Conservation (phyloP, 2,113 vertebrate species). For the Neogale vison region DNA sequence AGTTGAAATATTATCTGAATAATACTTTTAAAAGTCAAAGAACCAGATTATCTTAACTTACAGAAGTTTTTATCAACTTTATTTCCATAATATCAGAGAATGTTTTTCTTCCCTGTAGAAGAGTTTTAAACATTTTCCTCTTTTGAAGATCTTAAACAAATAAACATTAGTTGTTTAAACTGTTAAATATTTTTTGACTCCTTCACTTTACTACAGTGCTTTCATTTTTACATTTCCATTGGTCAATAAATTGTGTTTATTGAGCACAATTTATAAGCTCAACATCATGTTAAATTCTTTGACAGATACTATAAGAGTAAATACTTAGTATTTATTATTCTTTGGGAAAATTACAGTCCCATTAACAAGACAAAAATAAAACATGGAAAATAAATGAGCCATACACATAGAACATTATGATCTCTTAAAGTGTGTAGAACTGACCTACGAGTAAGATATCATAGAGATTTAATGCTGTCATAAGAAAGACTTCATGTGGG, state of each 20-base stretch:
- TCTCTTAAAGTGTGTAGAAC: neutral
- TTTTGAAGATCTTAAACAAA: constrained; percentile 56
- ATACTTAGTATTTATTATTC: neutral
- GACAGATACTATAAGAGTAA: neutral
- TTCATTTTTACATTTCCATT: neutral
- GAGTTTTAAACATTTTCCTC: constrained; percentile 18
- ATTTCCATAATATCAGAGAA: neutral
- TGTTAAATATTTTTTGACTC: constrained; percentile 29
- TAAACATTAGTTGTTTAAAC: constrained; percentile 45
- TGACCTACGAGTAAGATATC: neutral
- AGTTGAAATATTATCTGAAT: neutral
- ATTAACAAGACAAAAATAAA: neutral
- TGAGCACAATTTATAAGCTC: neutral
- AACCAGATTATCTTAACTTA: neutral
- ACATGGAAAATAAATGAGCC: neutral
- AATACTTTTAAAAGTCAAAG: constrained; percentile 19
- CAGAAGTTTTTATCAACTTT: neutral
- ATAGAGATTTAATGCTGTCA: neutral
- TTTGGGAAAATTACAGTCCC: neutral
- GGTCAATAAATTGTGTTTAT: neutral
- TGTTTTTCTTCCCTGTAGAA: constrained; percentile 35
- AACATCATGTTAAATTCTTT: neutral
- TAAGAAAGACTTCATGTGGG: neutral
- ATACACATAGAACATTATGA: neutral
- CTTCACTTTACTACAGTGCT: neutral